Percentiles rank a stretch among this genome's conserved stretches.
Conservation (phyloP, 2,888 invertebrate species). For the Pterostichus niger region DNA sequence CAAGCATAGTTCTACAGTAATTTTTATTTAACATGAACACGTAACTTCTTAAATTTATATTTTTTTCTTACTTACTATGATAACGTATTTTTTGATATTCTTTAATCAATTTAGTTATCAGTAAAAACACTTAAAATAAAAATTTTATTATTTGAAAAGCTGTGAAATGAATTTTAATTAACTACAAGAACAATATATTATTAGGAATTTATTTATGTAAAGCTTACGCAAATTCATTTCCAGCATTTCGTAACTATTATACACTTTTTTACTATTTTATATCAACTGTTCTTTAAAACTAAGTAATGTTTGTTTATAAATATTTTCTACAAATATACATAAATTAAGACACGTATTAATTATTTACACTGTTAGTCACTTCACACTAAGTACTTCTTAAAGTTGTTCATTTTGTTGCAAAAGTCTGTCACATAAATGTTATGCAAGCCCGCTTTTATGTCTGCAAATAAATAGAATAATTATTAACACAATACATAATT, state of each 20-base stretch:
- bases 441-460: constrained; percentile 50
- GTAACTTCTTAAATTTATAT: constrained; percentile 53
- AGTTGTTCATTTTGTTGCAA: constrained; percentile 50
- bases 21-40: constrained; percentile 61
- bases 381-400: constrained; percentile 66
- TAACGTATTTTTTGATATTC: constrained; percentile 41
- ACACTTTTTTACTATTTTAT: constrained; percentile 14
- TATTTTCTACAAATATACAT: constrained; percentile 64
- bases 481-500: neutral
- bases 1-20: constrained; percentile 45
- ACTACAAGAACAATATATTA: constrained; percentile 40
- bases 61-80: constrained; percentile 41
- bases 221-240: constrained; percentile 51
- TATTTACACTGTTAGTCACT: constrained; percentile 66
- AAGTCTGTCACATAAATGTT: constrained; percentile 57
- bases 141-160: constrained; percentile 49
- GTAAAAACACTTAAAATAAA: constrained; percentile 47
- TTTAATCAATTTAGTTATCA: constrained; percentile 35
- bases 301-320: constrained; percentile 42
- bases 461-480: constrained; percentile 45
- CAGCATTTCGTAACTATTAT: constrained; percentile 46
- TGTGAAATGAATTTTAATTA: constrained; percentile 56
- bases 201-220: constrained; percentile 26
- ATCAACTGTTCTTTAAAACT: constrained; percentile 36
- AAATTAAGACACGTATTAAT: constrained; percentile 64